phyloP scores from a whole-genome alignment of 2,797 vertebrate genomes.

The Parotocinclus haroldoi region DNA sequence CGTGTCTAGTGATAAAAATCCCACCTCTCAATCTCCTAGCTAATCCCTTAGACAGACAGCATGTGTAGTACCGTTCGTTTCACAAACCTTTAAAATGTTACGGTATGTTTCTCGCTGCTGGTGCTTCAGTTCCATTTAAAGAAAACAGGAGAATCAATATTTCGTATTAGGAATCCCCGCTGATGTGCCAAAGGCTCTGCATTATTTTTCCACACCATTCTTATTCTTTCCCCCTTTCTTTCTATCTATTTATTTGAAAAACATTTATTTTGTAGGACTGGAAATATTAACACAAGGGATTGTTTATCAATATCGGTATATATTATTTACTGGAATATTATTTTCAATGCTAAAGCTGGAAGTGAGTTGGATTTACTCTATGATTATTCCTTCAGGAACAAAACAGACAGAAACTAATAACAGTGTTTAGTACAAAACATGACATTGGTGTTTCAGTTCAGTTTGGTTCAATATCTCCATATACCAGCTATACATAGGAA shows the following conservation, averaged over 20 bases:
- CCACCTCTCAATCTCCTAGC: slow-evolving; percentile 40
- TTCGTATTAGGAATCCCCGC: slow-evolving; percentile 63
- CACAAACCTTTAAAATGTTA: slow-evolving; percentile 55
- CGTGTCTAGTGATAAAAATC: slow-evolving; percentile 27
- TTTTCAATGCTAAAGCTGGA: slow-evolving; percentile 11
- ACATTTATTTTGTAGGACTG: slow-evolving; percentile 19
- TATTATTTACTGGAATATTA: slow-evolving; percentile 14
- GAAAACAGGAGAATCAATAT: slow-evolving; percentile 60
- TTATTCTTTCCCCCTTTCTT: too few relatives aligned
- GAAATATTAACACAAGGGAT: slow-evolving; percentile 29
- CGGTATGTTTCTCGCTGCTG: slow-evolving; percentile 52
- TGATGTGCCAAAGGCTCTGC: slow-evolving; percentile 50
- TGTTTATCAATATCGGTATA: slow-evolving; percentile 9
- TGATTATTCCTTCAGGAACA: not conserved
- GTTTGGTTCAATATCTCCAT: too few relatives aligned
- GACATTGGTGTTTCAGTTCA: too few relatives aligned
- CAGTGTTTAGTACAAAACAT: too few relatives aligned
- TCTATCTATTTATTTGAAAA: slow-evolving; percentile 1
- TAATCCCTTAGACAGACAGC: slow-evolving; percentile 51
- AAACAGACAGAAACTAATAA: too few relatives aligned
- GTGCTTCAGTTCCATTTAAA: slow-evolving; percentile 57
- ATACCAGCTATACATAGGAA: too few relatives aligned
- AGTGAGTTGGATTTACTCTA: not conserved
- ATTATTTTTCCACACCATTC: slow-evolving; percentile 38
- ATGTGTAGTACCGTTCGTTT: slow-evolving; percentile 54